Base-by-base conservation (phyloP, 2,797 vertebrate species). In the Esox masquinongy region DNA sequence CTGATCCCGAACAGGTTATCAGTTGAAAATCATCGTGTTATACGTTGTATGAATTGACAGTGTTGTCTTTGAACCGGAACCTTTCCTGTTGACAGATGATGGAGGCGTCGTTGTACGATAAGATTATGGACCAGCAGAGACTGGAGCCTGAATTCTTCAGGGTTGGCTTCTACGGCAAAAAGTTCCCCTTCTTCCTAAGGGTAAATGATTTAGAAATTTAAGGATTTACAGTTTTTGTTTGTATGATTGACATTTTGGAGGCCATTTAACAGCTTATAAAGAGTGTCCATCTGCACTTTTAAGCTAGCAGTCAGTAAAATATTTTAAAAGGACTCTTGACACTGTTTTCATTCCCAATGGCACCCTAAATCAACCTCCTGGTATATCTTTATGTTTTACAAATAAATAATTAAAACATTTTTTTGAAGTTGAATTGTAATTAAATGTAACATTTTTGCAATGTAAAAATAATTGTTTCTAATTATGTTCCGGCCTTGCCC, bases 121-220 rank as follows among this genome's bases (percentile, higher is more conserved):
- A 99, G 93, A 99, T 99, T 80, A 99, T 99, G 98, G 98, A 99
- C 90, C 97, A 99, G 83, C 98, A 99, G 75, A 94, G 98, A 66
- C 88, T 99, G 80, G 98, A 99, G 74, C 98, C 98, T 0, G 98
- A 99, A 84, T 99, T 99, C 93, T 99, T 99, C 91, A 89, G 98
- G 90, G 97, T 99, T 74, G 98, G 98, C 61, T 99, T 99, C 92
- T 99, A 99, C 39, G 98, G 98, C 22, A 98, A 98, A 84, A 99
- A 99, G 83, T 99, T 99, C 79, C 98, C 98, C 53, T 99, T 99
- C 93, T 99, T 99, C 92, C 90, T 99, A 79, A 90, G 98, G 92
- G 98, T 99, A 93, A 47, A n/a, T n/a, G n/a, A n/a, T n/a, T n/a
- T n/a, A n/a, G n/a, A n/a, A n/a, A n/a, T n/a, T 59, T 59, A 3